Evolutionary conservation across 2,113 vertebrate genomes (phyloP).

Genomic region (Pipra filicauda): DNA sequence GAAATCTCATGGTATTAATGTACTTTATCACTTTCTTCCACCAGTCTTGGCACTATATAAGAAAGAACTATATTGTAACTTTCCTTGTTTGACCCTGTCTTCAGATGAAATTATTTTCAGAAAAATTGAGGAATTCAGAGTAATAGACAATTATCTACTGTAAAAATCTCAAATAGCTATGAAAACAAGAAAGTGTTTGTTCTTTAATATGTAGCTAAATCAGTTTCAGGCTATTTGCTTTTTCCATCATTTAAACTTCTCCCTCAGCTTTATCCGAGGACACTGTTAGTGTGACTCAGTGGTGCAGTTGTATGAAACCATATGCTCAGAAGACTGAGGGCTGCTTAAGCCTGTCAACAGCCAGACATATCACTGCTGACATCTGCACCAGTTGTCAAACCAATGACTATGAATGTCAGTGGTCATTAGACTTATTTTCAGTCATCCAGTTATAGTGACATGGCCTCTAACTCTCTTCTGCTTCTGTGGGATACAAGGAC

Average conservation of each 20-base stretch:
- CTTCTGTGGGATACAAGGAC: not conserved
- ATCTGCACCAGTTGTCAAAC: conserved; percentile 44
- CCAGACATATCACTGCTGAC: conserved; percentile 32
- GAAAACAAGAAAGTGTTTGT: not conserved
- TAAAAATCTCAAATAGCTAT: not conserved
- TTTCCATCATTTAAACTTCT: not conserved
- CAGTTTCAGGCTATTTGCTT: not conserved
- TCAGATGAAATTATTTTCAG: not conserved
- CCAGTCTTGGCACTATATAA: not conserved
- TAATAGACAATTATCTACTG: not conserved
- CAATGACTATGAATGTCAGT: conserved; percentile 15
- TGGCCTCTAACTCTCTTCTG: not conserved
- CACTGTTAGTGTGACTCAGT: not conserved
- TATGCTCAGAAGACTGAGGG: conserved; percentile 24
- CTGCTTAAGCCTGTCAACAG: conserved; percentile 34
- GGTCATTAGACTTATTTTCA: conserved; percentile 40
- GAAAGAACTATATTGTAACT: not conserved
- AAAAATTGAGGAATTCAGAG: not conserved
- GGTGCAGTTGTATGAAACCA: conserved; percentile 12
- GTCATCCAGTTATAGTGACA: not conserved
- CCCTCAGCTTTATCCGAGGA: not conserved
- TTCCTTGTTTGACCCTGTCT: not conserved
- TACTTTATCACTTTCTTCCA: not conserved
- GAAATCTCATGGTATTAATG: not conserved
- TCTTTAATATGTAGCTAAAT: not conserved